These are phyloP conservation scores for Zaprionus nigranus DNA, from an alignment of 1,140 invertebrate genomes.

Conservation along the genomic window DNA sequence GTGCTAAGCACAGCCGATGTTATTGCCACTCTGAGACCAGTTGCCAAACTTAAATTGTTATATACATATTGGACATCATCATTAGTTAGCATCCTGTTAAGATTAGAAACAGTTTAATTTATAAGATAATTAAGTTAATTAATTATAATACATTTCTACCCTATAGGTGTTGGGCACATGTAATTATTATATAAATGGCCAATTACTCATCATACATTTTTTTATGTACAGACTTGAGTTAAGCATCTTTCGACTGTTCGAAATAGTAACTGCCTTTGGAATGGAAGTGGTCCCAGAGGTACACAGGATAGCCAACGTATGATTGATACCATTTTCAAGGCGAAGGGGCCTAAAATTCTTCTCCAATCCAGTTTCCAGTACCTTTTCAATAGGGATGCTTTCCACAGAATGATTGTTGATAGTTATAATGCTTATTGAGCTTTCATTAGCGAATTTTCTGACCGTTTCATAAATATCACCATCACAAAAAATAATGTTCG, in stretches of 20 bases:
- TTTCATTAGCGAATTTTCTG: conserved; percentile 3
- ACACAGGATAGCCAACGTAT: conserved; percentile 73
- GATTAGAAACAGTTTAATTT: not conserved
- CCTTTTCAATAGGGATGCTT: conserved; percentile 21
- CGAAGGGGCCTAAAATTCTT: conserved; percentile 28
- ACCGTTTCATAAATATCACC: conserved; percentile 32
- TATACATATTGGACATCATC: conserved; percentile 26
- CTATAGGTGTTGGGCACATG: too few species aligned
- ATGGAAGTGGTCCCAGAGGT: conserved; percentile 90
- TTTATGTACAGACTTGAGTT: not conserved
- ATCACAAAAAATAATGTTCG: conserved; percentile 58
- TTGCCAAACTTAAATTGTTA: conserved; percentile 45
- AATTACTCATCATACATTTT: too few species aligned
- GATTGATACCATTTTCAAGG: conserved; percentile 39
- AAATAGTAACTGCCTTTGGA: conserved; percentile 90
- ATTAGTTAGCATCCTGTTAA: conserved; percentile 17
- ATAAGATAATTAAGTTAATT: too few species aligned
- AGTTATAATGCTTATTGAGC: conserved; percentile 14
- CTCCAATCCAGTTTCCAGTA: not conserved
- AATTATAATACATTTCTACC: too few species aligned
- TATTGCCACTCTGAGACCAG: too few species aligned
- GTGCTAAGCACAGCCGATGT: too few species aligned
- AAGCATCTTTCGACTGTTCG: conserved; percentile 84
- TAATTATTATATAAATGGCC: too few species aligned
- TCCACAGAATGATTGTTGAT: conserved; percentile 30